Conservation (phyloP, 2,113 vertebrate genomes). For the Pygathrix nemaeus region DNA sequence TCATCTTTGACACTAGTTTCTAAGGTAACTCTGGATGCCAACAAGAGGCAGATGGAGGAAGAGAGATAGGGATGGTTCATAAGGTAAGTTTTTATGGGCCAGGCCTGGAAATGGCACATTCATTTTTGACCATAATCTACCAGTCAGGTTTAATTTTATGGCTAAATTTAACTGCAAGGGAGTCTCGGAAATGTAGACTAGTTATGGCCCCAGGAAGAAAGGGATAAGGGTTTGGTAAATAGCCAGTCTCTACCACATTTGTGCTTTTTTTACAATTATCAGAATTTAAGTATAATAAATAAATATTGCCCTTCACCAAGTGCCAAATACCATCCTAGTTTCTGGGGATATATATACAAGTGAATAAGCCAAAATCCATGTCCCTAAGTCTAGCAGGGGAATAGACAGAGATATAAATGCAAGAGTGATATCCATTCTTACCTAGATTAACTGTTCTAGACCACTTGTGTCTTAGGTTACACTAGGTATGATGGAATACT, state of each 20-base stretch:
- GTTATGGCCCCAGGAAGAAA: neutral
- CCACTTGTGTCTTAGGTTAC: neutral
- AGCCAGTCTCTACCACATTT: neutral
- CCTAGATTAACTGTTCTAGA: neutral
- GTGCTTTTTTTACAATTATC: neutral
- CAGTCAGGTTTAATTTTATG: neutral
- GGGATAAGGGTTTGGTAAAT: neutral
- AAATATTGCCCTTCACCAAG: neutral
- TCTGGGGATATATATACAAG: neutral
- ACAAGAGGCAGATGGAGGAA: neutral
- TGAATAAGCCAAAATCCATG: neutral
- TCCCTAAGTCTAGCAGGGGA: neutral
- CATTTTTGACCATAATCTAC: neutral
- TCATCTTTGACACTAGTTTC: neutral
- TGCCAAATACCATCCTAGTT: neutral
- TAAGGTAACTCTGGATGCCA: neutral
- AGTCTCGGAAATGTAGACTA: neutral
- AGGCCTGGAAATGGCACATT: neutral
- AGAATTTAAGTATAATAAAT: constrained; percentile 27
- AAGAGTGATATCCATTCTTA: neutral
- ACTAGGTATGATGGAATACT: neutral
- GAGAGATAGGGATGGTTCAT: neutral
- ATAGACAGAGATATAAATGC: neutral
- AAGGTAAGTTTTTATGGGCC: neutral
- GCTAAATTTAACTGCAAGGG: neutral